phyloP scores from a whole-genome alignment of 2,797 vertebrate genomes.

The Gallinago solitaria region DNA sequence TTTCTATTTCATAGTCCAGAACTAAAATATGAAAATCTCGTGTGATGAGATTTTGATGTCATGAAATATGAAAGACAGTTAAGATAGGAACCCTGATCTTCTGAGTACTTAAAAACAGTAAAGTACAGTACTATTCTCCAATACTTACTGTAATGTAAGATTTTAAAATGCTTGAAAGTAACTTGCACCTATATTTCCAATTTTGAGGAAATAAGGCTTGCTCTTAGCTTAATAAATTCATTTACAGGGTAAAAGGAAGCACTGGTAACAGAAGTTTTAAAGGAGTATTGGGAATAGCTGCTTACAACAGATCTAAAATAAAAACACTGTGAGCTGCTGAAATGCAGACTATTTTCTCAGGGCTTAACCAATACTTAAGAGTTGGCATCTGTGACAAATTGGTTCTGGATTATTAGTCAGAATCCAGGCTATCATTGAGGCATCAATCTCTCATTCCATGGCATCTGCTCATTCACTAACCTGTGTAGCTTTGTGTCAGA shows the following conservation, averaged over 20 bases:
- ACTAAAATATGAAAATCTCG: background rate
- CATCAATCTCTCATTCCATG: constrained; percentile 47
- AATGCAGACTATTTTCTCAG: constrained; percentile 31
- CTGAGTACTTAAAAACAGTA: background rate
- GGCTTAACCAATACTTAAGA: constrained; percentile 45
- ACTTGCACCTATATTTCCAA: background rate
- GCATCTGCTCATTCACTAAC: constrained; percentile 55
- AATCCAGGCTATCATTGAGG: background rate
- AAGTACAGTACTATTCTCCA: background rate
- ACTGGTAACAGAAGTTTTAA: background rate
- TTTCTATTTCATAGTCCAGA: background rate
- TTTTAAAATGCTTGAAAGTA: background rate
- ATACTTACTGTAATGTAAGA: background rate
- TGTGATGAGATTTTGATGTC: background rate
- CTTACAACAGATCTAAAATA: background rate
- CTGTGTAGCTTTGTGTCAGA: constrained; percentile 37
- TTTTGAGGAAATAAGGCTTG: background rate
- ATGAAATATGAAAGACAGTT: background rate
- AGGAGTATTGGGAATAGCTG: background rate
- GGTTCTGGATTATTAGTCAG: constrained; percentile 63
- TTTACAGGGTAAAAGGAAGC: background rate
- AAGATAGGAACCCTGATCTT: background rate
- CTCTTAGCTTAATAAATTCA: background rate
- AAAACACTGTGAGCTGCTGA: background rate
- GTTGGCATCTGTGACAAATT: constrained; percentile 53